Evolutionary conservation across 2,888 invertebrate genomes (phyloP).

Genomic region (Dolichopus griseipennis): DNA sequence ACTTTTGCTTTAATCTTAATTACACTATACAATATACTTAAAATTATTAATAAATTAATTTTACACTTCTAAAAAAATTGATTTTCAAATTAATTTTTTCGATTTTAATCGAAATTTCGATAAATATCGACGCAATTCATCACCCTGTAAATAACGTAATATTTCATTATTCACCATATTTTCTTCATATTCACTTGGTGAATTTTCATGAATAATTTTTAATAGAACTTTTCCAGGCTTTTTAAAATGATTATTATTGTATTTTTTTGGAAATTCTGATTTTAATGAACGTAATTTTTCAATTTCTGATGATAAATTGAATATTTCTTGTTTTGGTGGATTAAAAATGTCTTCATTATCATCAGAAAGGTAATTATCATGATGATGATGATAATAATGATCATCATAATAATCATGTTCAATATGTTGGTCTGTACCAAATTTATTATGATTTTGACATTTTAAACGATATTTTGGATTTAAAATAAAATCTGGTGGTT

Average conservation of each 20-base stretch:
- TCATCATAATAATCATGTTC: no score
- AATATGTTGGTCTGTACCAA: no score
- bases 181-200: constrained; percentile 5
- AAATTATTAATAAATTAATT: no score
- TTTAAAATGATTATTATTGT: not conserved
- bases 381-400: no score
- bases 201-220: constrained; percentile 8
- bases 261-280: not conserved
- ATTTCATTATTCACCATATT: constrained; percentile 8
- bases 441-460: not conserved
- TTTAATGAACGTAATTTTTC: not conserved
- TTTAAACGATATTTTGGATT: constrained; percentile 4
- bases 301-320: not conserved
- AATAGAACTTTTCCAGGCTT: not conserved
- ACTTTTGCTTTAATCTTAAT: no score
- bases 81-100: not conserved
- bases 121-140: not conserved
- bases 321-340: not conserved
- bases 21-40: no score
- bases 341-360: not conserved
- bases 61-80: no score
- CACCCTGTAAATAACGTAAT: not conserved
- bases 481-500: not conserved
- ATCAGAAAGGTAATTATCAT: not conserved
- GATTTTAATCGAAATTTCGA: not conserved